Conservation (phyloP, 2,797 vertebrate species). For the Garrulus glandarius region DNA sequence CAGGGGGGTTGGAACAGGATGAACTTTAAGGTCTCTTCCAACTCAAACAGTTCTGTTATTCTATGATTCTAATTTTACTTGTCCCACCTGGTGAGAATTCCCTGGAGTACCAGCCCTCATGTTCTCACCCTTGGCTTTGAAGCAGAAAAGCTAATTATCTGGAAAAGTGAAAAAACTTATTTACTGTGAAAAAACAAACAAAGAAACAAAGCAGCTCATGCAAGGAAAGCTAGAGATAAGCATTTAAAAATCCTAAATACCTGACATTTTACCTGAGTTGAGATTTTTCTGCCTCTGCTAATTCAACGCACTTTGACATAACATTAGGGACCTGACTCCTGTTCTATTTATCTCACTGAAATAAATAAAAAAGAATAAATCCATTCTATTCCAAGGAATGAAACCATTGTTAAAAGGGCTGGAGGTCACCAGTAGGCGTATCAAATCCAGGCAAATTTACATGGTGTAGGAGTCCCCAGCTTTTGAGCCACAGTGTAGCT, state of each 20-base stretch:
- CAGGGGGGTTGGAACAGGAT: background rate
- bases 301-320: background rate
- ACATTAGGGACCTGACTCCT: background rate
- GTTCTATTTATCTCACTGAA: background rate
- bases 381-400: background rate
- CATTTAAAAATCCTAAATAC: background rate
- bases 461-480: conserved; percentile 46
- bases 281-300: background rate
- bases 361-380: background rate
- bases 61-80: background rate
- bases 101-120: background rate
- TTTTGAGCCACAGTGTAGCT: conserved; percentile 52
- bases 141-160: background rate
- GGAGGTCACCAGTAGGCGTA: conserved; percentile 50
- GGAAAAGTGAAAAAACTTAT: background rate
- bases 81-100: background rate
- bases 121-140: background rate
- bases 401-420: background rate
- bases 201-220: background rate
- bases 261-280: background rate
- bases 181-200: background rate
- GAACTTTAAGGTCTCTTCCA: background rate
- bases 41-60: background rate
- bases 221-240: background rate
- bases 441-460: conserved; percentile 56